Base-by-base conservation (phyloP, 2,888 invertebrate species). In the Hydroisotoma schaefferi region DNA sequence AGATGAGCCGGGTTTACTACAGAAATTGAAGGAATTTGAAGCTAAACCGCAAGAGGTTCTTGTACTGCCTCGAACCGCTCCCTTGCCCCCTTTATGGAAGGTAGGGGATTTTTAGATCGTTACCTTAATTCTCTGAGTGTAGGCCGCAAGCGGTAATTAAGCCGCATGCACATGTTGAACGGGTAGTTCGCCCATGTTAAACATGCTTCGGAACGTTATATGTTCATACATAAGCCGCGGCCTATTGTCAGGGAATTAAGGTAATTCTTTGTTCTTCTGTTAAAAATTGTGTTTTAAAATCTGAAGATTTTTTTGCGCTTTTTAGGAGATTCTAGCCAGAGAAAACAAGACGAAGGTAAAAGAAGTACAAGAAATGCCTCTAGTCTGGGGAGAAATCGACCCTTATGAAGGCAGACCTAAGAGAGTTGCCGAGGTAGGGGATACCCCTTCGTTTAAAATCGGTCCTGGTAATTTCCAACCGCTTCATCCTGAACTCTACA, bases 81-180 rank as follows among this genome's bases (percentile, higher is more conserved):
- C 63, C 2, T 37, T 66, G 2, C 66, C 66, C 15, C 66, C 66
- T 22, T n/a, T 66, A 6, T 66, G 66, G 66, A 63, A 51, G 61
- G 66, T 63, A 57, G 6, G n/a, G n/a, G n/a, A n/a, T n/a, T 38
- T 23, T 22, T 29, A 51, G n/a, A n/a, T n/a, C n/a, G n/a, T n/a
- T n/a, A n/a, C n/a, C n/a, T n/a, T n/a, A n/a, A n/a, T n/a, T n/a
- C n/a, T n/a, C n/a, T n/a, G n/a, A n/a, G n/a, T n/a, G n/a, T n/a
- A n/a, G n/a, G n/a, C n/a, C n/a, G n/a, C n/a, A n/a, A n/a, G n/a
- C n/a, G n/a, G n/a, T n/a, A n/a, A n/a, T n/a, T n/a, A n/a, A n/a
- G n/a, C n/a, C n/a, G n/a, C n/a, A n/a, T n/a, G n/a, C n/a, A n/a
- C n/a, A n/a, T n/a, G n/a, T n/a, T n/a, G n/a, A n/a, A n/a, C n/a